These are phyloP conservation scores for Ophiothrix spiculata DNA, from an alignment of 35 echinoderm and acorn worm species.

Conservation along the genomic window DNA sequence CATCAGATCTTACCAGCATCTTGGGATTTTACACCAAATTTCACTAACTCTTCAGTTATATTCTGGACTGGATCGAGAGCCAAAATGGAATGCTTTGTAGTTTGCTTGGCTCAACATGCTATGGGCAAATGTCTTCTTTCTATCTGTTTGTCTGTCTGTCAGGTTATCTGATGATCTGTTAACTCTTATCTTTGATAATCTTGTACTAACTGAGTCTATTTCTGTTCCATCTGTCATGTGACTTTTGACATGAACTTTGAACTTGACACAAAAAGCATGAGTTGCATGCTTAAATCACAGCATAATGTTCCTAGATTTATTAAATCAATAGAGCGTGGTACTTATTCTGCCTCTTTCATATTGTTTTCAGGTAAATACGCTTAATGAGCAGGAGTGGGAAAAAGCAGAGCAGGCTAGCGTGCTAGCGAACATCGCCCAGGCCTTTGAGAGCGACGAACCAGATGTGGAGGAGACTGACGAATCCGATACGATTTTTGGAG, in stretches of 20 bases:
- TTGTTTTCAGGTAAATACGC: slow-evolving; percentile 71
- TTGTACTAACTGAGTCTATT: background rate
- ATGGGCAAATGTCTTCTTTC: background rate
- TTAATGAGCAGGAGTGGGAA: slow-evolving; percentile 99
- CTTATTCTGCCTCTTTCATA: background rate
- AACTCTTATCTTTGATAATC: background rate
- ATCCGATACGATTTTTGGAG: slow-evolving; percentile 80
- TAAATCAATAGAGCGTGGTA: no score
- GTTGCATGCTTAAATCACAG: no score
- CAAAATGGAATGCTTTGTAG: no score
- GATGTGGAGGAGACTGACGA: slow-evolving; percentile 60
- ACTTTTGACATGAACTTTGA: background rate
- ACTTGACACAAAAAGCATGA: background rate
- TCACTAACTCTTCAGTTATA: no score
- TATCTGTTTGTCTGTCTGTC: background rate
- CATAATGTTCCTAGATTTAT: no score
- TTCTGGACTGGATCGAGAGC: no score
- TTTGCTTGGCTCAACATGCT: background rate
- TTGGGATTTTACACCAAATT: no score
- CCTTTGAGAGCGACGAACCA: slow-evolving; percentile 79
- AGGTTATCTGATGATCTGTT: no score
- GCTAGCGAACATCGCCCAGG: slow-evolving; percentile 94
- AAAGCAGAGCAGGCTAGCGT: slow-evolving; percentile 96
- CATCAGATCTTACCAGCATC: no score
- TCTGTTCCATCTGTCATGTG: background rate